Evolutionary conservation across 2,797 vertebrate species (phyloP), one percentile per base, ranked within the genome.

Genomic region (Botia almorhae): DNA sequence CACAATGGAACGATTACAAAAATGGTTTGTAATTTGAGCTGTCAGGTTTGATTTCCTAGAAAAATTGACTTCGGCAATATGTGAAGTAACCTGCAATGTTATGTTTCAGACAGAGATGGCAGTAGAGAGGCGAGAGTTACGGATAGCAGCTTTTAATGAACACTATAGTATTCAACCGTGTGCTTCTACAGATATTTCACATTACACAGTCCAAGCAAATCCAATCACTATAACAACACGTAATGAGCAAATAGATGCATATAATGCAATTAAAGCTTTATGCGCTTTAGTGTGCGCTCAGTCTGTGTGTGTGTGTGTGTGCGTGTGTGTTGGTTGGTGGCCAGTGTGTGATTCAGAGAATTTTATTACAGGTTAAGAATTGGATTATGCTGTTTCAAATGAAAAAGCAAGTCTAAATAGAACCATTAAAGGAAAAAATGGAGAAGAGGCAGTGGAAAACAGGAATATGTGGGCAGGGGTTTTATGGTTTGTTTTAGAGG

Each of bases 401-500:
- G 82, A 39, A 50, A 81, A 71, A 29, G 77, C 33, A 67, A 53
- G 87, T 90, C 70, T 68, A 60, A 67, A 80, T 53, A 67, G 36
- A 74, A 48, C 61, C 61, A 80, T 80, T 80, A 89, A 89, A 89
- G 53, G n/a, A 74, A 68, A 56, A 58, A 63, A 73, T 7, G 19
- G 23, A 46, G 17, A 36, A 72, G 63, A 50, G 53, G 50, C 63
- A 60, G 88, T 90, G 88, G 88, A 76, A 91, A 92, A 92, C 86
- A 88, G 56, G 80, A 83, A 64, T 86, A 86, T 87, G 85, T 84
- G 88, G 65, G 23, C 88, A 69, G 69, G 84, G 43, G 64, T 91
- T 93, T 93, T 91, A 92, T 92, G 91, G 91, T 90, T 92, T 89
- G 90, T 93, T 92, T 93, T 90, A 91, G 91, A 90, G 87, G 90